Evolutionary conservation across 2,797 vertebrate species (phyloP), one percentile per base, ranked within the genome.

Genomic region (Morelia viridis): DNA sequence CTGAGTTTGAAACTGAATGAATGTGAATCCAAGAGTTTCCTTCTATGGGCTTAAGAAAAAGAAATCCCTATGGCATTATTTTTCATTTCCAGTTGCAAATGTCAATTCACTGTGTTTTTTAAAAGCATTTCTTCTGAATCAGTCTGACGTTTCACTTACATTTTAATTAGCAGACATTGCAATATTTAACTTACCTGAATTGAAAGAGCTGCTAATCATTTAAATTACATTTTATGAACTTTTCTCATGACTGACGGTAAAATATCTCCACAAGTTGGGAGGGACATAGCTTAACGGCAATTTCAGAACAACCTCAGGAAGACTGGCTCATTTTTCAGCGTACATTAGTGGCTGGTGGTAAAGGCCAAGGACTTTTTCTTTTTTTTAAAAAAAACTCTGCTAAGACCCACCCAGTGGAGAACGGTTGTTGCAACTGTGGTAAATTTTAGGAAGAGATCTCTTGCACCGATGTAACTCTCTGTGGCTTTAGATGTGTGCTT

Each of bases 351-450:
- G 26, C 41, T 22, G 58, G 1, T 89, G 62, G 35, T 89, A 89
- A 41, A 89, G 80, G 31, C 61, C 64, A 31, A 87, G 11, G 5
- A 11, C 24, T 7, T 76, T 17, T 35, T 68, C 19, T 22, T 7
- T 35, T 91, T 64, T 19, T 13, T 57, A 71, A 87, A 58, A 50
- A 71, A 87, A 58, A 50, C 5, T n/a, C 35, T 80, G 26, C 13
- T 61, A 62, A 90, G 85, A 92, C 65, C 13, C 46, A 80, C 84
- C 64, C 85, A 87, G 62, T 64, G 61, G 85, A 87, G 89, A 90
- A 80, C 64, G 41, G 65, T 57, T 92, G 84, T 83, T 80, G 85
- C 91, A 87, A 22, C 11, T 83, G 65, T 0, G 4, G 60, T 86
- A 92, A 91, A 56, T 84, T 3, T 86, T 90, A 90, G 91, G 87